phyloP scores from a whole-genome alignment of 2,888 invertebrate genomes.

The Tolmerus cingulatus region DNA sequence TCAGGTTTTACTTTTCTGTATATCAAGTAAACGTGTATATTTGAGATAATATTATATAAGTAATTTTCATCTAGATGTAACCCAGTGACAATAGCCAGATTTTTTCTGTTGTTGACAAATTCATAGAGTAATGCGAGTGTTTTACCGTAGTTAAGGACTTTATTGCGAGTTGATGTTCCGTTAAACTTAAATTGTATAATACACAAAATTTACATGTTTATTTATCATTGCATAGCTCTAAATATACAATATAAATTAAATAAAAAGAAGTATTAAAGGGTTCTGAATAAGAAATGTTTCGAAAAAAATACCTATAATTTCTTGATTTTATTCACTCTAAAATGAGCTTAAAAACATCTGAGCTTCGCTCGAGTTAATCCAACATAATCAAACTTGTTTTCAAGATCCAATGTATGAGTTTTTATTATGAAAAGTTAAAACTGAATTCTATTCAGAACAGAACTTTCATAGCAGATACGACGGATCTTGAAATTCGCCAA shows the following conservation, averaged over 20 bases:
- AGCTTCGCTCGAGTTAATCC: not conserved
- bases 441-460: not conserved
- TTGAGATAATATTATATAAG: constrained; percentile 4
- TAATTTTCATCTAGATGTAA: not conserved
- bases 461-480: not conserved
- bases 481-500: not conserved
- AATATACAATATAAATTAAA: not conserved
- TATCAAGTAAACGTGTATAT: not conserved
- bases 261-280: not conserved
- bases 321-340: not conserved
- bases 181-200: not conserved
- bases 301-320: not conserved
- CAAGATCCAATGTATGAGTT: not conserved
- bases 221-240: not conserved
- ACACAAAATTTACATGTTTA: not conserved
- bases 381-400: not conserved
- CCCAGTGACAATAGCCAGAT: not conserved
- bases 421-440: not conserved
- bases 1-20: not conserved
- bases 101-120: constrained; percentile 17
- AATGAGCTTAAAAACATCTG: not conserved
- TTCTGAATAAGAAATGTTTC: not conserved
- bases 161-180: not conserved
- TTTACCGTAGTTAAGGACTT: not conserved
- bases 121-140: not conserved